Base-by-base conservation (phyloP, 2,888 invertebrate species). In the Cheilosia vernalis region DNA sequence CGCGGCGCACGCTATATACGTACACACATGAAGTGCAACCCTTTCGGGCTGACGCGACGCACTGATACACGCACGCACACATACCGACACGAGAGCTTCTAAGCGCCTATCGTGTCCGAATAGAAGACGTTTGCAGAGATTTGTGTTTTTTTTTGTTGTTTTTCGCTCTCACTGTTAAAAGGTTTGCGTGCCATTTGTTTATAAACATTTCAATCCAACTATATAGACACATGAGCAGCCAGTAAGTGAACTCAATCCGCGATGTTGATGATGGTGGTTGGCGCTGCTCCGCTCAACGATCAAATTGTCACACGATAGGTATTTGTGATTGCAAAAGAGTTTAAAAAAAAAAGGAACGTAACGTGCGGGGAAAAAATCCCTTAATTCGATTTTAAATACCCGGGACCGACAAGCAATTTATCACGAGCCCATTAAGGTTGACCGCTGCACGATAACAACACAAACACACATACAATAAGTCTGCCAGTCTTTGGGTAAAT, bases 141-240 rank as follows among this genome's bases (percentile, higher is more conserved):
- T 78, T 72, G 17, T 72, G 17, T 24, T 47, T 55, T 17, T 49
- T 7, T 56, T 61, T 70, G 9, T 58, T 10, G 17, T 67, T 2
- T 55, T 33, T 63, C 67, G n/a, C 58, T 64, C 21, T 70, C 58
- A 17, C 44, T 67, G 49, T 33, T 61, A 55, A 66, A 82, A 80
- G 87, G 87, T 89, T 90, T 90, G 90, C 90, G 90, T 90, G 90
- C 88, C 88, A 90, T 90, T 90, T 90, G 90, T 90, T 90, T 90
- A 90, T 90, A 90, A 90, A 89, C 89, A 89, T 88, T 89, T 88
- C 87, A 88, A 84, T 80, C 80, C 49, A 80, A 63, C 70, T 80
- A 85, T 80, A 85, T 76, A 80, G 84, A 80, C 74, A 79, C 83
- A 84, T 84, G 83, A 79, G 69, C 10, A 37, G 3, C 13, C 2